Conservation (phyloP, 2,888 invertebrate genomes). For the Anthoptus insignis region DNA sequence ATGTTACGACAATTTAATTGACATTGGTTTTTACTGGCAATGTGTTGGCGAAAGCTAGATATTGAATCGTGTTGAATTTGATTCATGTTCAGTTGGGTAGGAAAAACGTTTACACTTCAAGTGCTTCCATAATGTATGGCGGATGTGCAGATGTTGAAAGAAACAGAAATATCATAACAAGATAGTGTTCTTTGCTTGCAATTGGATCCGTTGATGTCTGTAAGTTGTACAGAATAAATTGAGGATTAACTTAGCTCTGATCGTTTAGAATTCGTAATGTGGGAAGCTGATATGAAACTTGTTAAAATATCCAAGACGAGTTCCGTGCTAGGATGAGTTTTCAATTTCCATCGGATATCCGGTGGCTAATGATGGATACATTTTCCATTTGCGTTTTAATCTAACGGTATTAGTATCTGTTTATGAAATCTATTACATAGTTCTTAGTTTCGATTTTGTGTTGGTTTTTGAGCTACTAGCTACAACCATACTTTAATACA, state of each 20-base stretch:
- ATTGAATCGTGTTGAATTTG: conserved; percentile 20
- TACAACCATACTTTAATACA: too few relatives aligned
- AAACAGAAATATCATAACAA: conserved; percentile 21
- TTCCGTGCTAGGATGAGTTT: conserved; percentile 35
- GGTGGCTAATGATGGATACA: conserved; percentile 28
- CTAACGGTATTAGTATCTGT: conserved; percentile 13
- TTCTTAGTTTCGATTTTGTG: background rate
- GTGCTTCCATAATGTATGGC: conserved; percentile 33
- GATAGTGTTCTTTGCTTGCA: conserved; percentile 15
- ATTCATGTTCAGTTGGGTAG: conserved; percentile 14
- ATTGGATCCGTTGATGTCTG: background rate
- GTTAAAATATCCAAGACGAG: too few relatives aligned
- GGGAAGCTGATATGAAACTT: conserved; percentile 12
- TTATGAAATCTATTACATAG: background rate
- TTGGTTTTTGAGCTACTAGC: too few relatives aligned
- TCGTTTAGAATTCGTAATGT: conserved; percentile 18
- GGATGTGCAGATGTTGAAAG: conserved; percentile 27
- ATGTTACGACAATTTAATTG: conserved; percentile 16
- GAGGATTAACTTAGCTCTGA: too few relatives aligned
- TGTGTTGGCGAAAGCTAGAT: conserved; percentile 12
- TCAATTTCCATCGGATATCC: conserved; percentile 40
- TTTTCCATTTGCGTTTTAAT: conserved; percentile 29
- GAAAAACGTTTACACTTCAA: conserved; percentile 3
- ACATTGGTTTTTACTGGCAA: conserved; percentile 22
- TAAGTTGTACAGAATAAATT: conserved; percentile 1